Base-by-base conservation (phyloP, 2,113 vertebrate genomes). In the Phocoena phocoena region DNA sequence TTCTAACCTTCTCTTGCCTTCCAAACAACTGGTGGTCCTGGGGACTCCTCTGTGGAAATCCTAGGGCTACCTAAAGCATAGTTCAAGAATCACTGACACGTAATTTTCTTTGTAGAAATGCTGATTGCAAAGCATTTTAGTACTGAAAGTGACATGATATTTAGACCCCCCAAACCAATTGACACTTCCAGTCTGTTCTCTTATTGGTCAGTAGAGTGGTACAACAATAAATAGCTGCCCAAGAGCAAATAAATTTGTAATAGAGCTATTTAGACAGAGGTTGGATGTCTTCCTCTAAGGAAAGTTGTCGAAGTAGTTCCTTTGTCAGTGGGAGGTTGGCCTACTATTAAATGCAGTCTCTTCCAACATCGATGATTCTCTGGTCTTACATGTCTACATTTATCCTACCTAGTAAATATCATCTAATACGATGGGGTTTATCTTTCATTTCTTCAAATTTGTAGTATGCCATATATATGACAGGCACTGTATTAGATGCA, bases 381-480 rank as follows among this genome's bases (percentile, higher is more conserved):
- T 93, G 50, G 23, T 82, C 53, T 62, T 93, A 7, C 21, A 55
- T 90, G 58, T 90, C 38, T 89, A 77, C 55, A 89, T 67, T 82
- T 79, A 60, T 47, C 65, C 33, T 86, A 82, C 53, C 62, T 87
- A 71, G 17, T 25, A 67, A 76, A 58, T 92, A 86, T 12, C 81
- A 68, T 80, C 41, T 82, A 68, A 73, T 80, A 4, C 70, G 63
- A 79, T 83, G 8, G 47, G 7, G 2, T 81, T 47, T 95, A 63
- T 74, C 62, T 96, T 92, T 90, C 26, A 41, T 81, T 96, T 95
- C 53, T 84, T 91, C 70, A 77, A 4, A 81, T 88, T 65, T 67
- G 76, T 53, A 70, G 14, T 88, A 73, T 95, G 74, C 18, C 17
- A 3, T 62, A 20, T 55, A 36, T 47, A 23, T 88, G 26, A 80